These are phyloP conservation scores for Eclectus roratus DNA, from an alignment of 2,113 vertebrate species.

Conservation along the genomic window DNA sequence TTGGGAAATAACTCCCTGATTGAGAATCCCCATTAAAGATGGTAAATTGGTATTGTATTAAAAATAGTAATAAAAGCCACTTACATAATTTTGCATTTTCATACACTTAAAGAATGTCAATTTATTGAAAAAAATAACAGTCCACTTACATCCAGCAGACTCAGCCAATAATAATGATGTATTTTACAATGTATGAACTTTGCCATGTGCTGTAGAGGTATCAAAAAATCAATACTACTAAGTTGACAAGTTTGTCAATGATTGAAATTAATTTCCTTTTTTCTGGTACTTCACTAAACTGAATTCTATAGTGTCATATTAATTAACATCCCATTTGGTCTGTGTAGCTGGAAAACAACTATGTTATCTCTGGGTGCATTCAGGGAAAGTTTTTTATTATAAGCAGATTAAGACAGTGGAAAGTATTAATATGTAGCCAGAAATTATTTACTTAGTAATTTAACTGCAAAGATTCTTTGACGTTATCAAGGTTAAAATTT, in stretches of 20 bases:
- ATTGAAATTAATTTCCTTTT: slow-evolving; percentile 63
- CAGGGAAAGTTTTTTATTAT: not conserved
- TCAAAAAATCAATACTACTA: slow-evolving; percentile 59
- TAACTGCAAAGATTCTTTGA: not conserved
- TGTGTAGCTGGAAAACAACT: not conserved
- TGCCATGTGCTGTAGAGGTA: slow-evolving; percentile 5
- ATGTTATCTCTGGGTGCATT: not conserved
- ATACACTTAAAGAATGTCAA: slow-evolving; percentile 21
- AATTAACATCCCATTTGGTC: not conserved
- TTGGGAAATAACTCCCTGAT: not conserved
- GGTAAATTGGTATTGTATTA: not conserved
- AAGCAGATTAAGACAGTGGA: not conserved
- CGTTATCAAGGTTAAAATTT: not conserved
- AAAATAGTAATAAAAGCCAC: slow-evolving; percentile 12
- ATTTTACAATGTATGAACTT: slow-evolving; percentile 58
- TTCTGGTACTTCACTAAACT: slow-evolving; percentile 56
- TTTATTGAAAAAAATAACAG: slow-evolving; percentile 7
- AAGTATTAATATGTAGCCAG: not conserved
- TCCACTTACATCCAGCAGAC: not conserved
- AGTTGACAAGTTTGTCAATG: slow-evolving; percentile 68
- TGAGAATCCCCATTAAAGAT: not conserved
- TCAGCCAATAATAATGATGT: slow-evolving; percentile 43
- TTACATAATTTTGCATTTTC: slow-evolving; percentile 33
- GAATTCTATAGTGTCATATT: slow-evolving; percentile 12
- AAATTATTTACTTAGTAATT: not conserved